A percentile compares a stretch with the other conserved stretches of the same genome.
phyloP scores from a whole-genome alignment of 2,888 invertebrate genomes.

The Ypsolopha sequella region DNA sequence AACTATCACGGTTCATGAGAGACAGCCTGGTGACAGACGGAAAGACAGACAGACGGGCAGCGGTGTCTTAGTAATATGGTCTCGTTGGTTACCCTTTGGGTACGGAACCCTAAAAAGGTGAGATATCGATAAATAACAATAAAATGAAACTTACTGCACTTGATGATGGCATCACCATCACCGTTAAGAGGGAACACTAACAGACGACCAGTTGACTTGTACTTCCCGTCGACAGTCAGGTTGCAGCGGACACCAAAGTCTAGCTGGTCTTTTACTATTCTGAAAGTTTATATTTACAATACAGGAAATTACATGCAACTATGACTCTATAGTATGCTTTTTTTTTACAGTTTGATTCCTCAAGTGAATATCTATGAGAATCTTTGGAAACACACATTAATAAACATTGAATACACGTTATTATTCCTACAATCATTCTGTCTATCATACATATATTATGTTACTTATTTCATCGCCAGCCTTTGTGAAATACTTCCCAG shows the following conservation, averaged over 20 bases:
- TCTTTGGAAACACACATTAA: too few relatives aligned
- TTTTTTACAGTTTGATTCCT: not conserved
- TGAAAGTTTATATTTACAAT: conserved; percentile 12
- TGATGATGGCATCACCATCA: conserved; percentile 33
- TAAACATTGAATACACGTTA: too few relatives aligned
- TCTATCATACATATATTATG: not conserved
- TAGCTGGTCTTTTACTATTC: conserved; percentile 22
- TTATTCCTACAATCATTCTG: not conserved
- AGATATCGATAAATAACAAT: too few relatives aligned
- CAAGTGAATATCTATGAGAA: not conserved
- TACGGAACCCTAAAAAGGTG: too few relatives aligned
- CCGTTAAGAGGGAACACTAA: conserved; percentile 38
- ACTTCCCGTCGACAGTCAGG: conserved; percentile 36
- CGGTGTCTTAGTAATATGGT: too few relatives aligned
- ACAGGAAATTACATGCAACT: not conserved
- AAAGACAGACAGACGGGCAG: too few relatives aligned
- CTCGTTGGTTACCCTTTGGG: too few relatives aligned
- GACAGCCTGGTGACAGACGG: too few relatives aligned
- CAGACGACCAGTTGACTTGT: conserved; percentile 32
- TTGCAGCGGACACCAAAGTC: conserved; percentile 37
- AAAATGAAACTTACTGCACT: conserved; percentile 30
- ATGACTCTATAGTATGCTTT: not conserved
- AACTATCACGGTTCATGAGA: too few relatives aligned
- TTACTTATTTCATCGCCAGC: not conserved
- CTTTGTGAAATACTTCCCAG: too few relatives aligned